A percentile compares a stretch with the other conserved stretches of the same genome.
phyloP scores from a whole-genome alignment of 2,888 invertebrate genomes.

The Barypeithes pellucidus region DNA sequence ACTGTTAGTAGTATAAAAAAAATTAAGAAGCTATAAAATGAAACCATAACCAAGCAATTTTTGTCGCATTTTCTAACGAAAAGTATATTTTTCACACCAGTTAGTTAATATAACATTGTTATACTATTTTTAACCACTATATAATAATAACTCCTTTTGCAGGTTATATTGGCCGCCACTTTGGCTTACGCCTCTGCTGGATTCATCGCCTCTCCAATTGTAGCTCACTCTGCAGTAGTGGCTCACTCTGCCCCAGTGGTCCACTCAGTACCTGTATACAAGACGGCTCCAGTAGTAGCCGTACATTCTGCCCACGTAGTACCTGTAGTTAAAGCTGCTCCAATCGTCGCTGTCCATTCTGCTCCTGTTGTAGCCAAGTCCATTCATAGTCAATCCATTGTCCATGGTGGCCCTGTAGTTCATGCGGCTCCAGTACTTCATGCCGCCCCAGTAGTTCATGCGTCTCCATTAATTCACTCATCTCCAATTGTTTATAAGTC shows the following conservation, averaged over 20 bases:
- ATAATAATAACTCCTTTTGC: no score
- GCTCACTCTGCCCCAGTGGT: conserved; percentile 32
- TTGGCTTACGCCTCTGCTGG: conserved; percentile 53
- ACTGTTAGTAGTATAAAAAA: no score
- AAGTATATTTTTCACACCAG: no score
- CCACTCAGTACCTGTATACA: conserved; percentile 1
- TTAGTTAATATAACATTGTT: no score
- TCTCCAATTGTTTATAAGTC: conserved; percentile 53
- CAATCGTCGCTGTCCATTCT: conserved; percentile 60
- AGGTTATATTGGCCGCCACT: neutral
- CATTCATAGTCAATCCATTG: conserved; percentile 42
- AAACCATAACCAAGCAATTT: no score
- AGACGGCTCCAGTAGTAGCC: conserved; percentile 32
- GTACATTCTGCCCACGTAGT: conserved; percentile 33
- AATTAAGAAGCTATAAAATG: no score
- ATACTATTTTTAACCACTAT: no score
- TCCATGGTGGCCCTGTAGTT: conserved; percentile 52
- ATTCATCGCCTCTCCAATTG: conserved; percentile 32
- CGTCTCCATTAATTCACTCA: conserved; percentile 60
- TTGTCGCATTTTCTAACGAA: no score
- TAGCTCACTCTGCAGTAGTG: conserved; percentile 32
- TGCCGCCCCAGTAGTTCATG: conserved; percentile 55
- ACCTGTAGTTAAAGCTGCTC: conserved; percentile 59
- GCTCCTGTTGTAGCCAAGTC: conserved; percentile 42
- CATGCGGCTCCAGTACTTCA: conserved; percentile 57